phyloP scores from a whole-genome alignment of 2,888 invertebrate species.

The Euzetes globulus region DNA sequence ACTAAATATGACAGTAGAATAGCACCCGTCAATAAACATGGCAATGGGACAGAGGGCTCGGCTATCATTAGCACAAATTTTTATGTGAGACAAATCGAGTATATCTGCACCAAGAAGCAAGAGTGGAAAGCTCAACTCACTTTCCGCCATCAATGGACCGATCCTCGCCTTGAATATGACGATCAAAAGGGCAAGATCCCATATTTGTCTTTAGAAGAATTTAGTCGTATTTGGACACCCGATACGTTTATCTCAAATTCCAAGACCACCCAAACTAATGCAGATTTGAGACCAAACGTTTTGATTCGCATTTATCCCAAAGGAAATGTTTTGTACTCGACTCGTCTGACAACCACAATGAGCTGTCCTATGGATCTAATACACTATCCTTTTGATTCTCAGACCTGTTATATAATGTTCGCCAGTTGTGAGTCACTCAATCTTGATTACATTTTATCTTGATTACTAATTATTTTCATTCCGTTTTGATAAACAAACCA shows the following conservation, averaged over 20 bases:
- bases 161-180: neutral
- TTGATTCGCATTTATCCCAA: neutral
- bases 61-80: neutral
- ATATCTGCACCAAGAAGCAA: neutral
- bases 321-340: neutral
- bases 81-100: neutral
- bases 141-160: slow-evolving; percentile 20
- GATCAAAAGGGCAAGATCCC: neutral
- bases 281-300: neutral
- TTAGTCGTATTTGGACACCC: neutral
- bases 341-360: neutral
- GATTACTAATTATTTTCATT: too few relatives aligned
- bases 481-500: too few relatives aligned
- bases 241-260: neutral
- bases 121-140: slow-evolving; percentile 20
- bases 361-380: slow-evolving; percentile 18
- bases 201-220: neutral
- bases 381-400: neutral
- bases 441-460: too few relatives aligned
- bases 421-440: slow-evolving; percentile 9
- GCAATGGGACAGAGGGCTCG: neutral
- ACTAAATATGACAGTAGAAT: neutral
- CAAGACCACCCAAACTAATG: neutral
- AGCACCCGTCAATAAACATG: neutral
- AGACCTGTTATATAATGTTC: neutral